Evolutionary conservation across 2,797 vertebrate genomes (phyloP).

Genomic region (Sebastes nivosus): DNA sequence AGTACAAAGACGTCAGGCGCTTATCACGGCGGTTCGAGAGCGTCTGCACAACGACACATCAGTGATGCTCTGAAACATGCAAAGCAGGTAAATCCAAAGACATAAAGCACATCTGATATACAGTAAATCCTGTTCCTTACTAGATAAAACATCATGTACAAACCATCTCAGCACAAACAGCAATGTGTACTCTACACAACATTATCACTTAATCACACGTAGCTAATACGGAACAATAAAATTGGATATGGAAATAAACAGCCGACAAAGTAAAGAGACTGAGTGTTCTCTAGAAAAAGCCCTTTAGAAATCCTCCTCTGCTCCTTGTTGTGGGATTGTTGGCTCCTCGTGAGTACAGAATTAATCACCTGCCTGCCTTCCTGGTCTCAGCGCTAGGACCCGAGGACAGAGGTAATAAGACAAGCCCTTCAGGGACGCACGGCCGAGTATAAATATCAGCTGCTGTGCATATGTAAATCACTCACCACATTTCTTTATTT

Average conservation of each 20-base stretch:
- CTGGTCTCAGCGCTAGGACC: constrained; percentile 93
- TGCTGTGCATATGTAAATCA: constrained; percentile 99
- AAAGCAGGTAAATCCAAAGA: constrained; percentile 89
- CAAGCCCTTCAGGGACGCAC: constrained; percentile 93
- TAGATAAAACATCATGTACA: constrained; percentile 61
- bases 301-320: constrained; percentile 82
- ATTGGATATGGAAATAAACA: constrained; percentile 51
- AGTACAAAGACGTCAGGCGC: constrained; percentile 89
- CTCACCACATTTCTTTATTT: constrained; percentile 80
- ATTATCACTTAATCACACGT: constrained; percentile 43
- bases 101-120: constrained; percentile 77
- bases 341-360: constrained; percentile 94
- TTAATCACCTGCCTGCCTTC: constrained; percentile 98
- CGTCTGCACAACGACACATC: constrained; percentile 86
- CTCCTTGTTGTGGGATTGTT: constrained; percentile 90
- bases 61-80: constrained; percentile 87
- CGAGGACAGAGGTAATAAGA: constrained; percentile 98
- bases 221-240: constrained; percentile 53
- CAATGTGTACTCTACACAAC: not conserved
- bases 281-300: constrained; percentile 36
- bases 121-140: constrained; percentile 52
- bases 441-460: constrained; percentile 97
- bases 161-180: constrained; percentile 35
- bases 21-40: constrained; percentile 90
- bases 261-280: constrained; percentile 42